These are phyloP conservation scores for Crotalus tigris DNA, from an alignment of 2,113 vertebrate species.

Conservation along the genomic window DNA sequence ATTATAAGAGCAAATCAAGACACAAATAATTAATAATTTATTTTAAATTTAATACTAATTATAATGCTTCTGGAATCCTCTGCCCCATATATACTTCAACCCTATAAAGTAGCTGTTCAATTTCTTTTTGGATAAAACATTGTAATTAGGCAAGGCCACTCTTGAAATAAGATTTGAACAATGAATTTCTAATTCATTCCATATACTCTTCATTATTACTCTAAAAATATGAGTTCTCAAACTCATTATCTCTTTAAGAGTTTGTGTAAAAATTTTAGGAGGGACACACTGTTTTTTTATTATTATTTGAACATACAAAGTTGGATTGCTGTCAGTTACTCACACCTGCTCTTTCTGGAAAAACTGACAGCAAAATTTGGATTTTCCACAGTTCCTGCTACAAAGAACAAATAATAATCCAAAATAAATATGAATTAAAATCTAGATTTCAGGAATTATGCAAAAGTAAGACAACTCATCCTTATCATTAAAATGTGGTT, in stretches of 20 bases:
- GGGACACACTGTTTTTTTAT: background rate
- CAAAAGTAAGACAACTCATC: background rate
- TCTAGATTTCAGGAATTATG: background rate
- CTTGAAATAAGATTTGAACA: background rate
- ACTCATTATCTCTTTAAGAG: background rate
- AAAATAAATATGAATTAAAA: background rate
- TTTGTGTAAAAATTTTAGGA: background rate
- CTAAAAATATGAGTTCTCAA: background rate
- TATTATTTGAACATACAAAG: background rate
- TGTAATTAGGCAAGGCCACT: background rate
- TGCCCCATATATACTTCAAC: background rate
- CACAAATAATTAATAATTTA: background rate
- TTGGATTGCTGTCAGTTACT: background rate
- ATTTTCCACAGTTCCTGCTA: background rate
- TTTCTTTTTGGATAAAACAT: background rate
- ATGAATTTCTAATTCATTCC: background rate
- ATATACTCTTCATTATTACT: background rate
- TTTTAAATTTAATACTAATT: background rate
- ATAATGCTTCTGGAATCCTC: background rate
- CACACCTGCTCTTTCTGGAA: background rate
- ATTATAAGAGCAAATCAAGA: background rate
- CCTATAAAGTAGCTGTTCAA: background rate
- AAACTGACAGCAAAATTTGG: background rate
- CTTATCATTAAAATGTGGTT: background rate
- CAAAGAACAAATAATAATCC: background rate